Base-by-base conservation (phyloP, 2,797 vertebrate species). In the Rhyacichthys aspro region DNA sequence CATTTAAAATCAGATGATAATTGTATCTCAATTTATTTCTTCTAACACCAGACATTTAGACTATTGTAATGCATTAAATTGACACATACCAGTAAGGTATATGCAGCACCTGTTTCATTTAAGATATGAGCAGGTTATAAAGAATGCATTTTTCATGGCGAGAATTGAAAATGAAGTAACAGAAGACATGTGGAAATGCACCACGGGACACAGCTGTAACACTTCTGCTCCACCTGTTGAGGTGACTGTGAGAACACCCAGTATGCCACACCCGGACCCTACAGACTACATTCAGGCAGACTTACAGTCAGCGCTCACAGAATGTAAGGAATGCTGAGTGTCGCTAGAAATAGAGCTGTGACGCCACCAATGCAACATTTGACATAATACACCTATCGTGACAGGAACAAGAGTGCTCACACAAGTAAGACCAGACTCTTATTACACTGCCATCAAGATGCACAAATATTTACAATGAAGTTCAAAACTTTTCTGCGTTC, bases 321-420 rank as follows among this genome's bases (percentile, higher is more conserved):
- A 85, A 86, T 86, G 84, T 12, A 1, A 75, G 68, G 83, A 89
- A 89, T 83, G 83, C 57, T 0, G 37, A 70, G 50, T 68, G 74
- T 72, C 58, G 59, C 87, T 85, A 85, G 85, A 86, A 66, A 79
- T 67, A 85, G 70, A 53, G 45, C 76, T 37, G 61, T 64, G 78
- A 83, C 55, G 48, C 57, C 55, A 58, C 55, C 23, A 48, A 64
- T 36, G 37, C 28, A 73, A 68, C 77, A 66, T 85, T 62, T 78
- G 60, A 81, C 81, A 78, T 70, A 59, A 71, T 52, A 46, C 47
- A 56, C 67, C 58, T 62, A 28, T 46, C 37, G 11, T 61, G 73
- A 74, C 63, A 66, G 54, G 54, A 62, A 67, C 55, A 58, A 63
- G 54, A n/a, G 3, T 18, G 9, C 43, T 16, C 37, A 19, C 56